Base-by-base conservation (phyloP, 1,140 invertebrate genomes). In the Bombus huntii region DNA sequence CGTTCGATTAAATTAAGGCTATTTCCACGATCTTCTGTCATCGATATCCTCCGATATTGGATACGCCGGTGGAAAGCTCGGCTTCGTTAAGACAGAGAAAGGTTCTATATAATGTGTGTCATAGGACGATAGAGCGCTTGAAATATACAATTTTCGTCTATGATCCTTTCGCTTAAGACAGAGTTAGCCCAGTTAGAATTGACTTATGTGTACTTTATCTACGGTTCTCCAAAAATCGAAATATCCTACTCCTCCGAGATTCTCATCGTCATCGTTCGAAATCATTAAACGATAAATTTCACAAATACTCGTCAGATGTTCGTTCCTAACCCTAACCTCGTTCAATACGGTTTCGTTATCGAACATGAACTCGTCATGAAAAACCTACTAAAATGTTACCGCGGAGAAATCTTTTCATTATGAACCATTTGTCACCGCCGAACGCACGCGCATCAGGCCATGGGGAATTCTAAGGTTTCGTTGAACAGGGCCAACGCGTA, bases 1-100 rank as follows among this genome's bases (percentile, higher is more conserved):
- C 22, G 10, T 25, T 42, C 57, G 74, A 83, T 83, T 83, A 70
- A 83, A 83, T 83, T 78, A 83, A 70, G 5, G 28, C 44, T 65
- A 57, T 77, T 66, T 34, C 18, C 42, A 9, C 72, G 72, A 76
- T 83, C 31, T 12, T 18, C 18, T 6, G 57, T 42, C 28, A 6
- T 31, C 34, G 34, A 83, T 83, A 31, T 44, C 3, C n/a, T 6
- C 8, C 2, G 80, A 57, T 22, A 47, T 53, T 15, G n/a, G n/a
- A 25, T 42, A 65, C 2, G 0, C 2, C n/a, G 31, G 15, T 66
- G 65, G 65, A 66, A 66, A 66, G n/a, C 12, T 62, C 28, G 59
- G 10, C 47, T 53, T 53, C 47, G 47, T 53, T 53, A 53, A 53
- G 18, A 22, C 47, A 53, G 47, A 53, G 18, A 53, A 22, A 22